A percentile compares a stretch with the other conserved stretches of the same genome.
Conservation (phyloP, 2,888 invertebrate genomes). For the Apamea crenata region DNA sequence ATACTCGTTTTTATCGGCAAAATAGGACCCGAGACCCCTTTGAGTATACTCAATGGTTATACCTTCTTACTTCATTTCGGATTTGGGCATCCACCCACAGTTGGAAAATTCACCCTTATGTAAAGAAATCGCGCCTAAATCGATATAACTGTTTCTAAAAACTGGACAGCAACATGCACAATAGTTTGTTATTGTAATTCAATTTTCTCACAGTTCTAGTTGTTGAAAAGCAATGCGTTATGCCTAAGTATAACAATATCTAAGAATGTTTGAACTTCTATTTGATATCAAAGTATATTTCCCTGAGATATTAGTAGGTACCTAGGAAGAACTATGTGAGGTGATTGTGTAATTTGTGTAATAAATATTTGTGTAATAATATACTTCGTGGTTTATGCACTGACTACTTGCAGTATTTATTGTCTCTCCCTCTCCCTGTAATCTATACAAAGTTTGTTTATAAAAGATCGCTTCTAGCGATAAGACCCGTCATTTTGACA, state of each 20-base stretch:
- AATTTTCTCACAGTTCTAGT: conserved; percentile 19
- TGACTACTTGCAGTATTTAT: not conserved
- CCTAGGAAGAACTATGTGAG: not conserved
- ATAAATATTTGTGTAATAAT: not conserved
- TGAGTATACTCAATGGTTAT: not conserved
- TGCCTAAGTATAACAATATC: not conserved
- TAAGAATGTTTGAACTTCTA: not conserved
- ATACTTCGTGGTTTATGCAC: not conserved
- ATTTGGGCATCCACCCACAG: not conserved
- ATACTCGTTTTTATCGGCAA: not conserved
- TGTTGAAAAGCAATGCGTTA: not conserved
- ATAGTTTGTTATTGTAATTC: conserved; percentile 8
- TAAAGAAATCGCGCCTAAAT: not conserved
- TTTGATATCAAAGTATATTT: not conserved
- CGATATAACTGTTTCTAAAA: not conserved
- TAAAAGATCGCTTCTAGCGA: not conserved
- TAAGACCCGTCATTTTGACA: not conserved
- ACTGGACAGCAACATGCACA: not conserved
- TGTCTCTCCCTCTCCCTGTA: not conserved
- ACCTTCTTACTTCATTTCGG: not conserved
- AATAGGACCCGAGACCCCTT: not conserved
- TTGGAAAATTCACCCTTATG: not conserved
- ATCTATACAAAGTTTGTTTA: not conserved
- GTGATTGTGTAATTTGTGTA: no score
- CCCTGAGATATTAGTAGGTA: not conserved